These are phyloP conservation scores for Brachyrhaphis roseni DNA, from an alignment of 2,797 vertebrate species.

Conservation along the genomic window DNA sequence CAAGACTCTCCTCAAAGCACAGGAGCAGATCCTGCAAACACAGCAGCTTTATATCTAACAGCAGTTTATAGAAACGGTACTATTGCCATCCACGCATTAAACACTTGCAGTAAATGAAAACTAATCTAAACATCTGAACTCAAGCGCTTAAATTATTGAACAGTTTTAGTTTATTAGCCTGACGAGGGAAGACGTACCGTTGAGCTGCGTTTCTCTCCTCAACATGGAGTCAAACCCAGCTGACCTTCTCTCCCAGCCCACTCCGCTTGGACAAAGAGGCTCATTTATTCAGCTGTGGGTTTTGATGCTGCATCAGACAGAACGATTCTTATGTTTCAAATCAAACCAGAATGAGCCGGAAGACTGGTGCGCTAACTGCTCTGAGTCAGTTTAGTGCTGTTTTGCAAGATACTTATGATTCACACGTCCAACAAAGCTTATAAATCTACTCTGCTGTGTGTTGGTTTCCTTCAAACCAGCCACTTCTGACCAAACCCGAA, in stretches of 20 bases:
- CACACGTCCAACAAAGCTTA: neutral
- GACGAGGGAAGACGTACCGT: constrained; percentile 29
- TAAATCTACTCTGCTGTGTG: neutral
- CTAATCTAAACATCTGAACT: neutral
- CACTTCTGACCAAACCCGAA: neutral
- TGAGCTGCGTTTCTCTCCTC: constrained; percentile 28
- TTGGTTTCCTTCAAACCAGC: neutral
- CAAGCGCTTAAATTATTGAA: neutral
- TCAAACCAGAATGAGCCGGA: neutral
- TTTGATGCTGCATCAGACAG: neutral
- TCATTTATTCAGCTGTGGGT: constrained; percentile 18
- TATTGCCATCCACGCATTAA: too few relatives aligned
- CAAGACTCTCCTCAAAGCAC: neutral
- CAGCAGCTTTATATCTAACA: neutral
- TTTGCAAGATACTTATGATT: neutral
- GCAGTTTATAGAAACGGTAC: neutral
- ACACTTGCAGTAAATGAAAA: neutral
- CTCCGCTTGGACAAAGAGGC: constrained; percentile 44
- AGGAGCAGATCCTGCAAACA: neutral
- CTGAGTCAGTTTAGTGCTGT: neutral
- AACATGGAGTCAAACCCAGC: constrained; percentile 29
- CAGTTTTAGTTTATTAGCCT: neutral
- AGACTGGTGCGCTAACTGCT: rapidly evolving
- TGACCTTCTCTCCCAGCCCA: constrained; percentile 31
- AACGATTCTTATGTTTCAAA: neutral